phyloP scores from a whole-genome alignment of 2,797 vertebrate genomes.

The Brachyrhaphis roseni region DNA sequence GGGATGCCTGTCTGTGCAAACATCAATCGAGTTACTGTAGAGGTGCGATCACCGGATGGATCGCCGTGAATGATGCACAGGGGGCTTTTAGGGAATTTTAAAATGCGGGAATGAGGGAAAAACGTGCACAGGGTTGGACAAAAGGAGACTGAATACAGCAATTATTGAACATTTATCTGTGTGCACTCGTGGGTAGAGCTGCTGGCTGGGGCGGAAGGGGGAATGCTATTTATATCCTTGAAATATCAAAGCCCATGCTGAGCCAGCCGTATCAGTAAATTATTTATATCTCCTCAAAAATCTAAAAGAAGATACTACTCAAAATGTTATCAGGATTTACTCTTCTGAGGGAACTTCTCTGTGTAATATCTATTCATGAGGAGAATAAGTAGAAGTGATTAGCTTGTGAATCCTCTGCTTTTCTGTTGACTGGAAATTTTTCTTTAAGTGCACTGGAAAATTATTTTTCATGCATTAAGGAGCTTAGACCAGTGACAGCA shows the following conservation, averaged over 20 bases:
- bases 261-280: slow-evolving; percentile 50
- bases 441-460: slow-evolving; percentile 28
- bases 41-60: slow-evolving; percentile 49
- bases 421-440: slow-evolving; percentile 59
- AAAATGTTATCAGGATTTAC: slow-evolving; percentile 65
- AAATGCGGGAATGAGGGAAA: slow-evolving; percentile 15
- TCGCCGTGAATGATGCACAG: slow-evolving; percentile 50
- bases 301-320: slow-evolving; percentile 65
- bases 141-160: slow-evolving; percentile 18
- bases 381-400: slow-evolving; percentile 69
- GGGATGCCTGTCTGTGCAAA: slow-evolving; percentile 72
- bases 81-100: slow-evolving; percentile 44
- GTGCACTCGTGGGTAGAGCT: slow-evolving; percentile 11
- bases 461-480: slow-evolving; percentile 55
- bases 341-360: slow-evolving; percentile 50
- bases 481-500: slow-evolving; percentile 40
- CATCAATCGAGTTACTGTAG: slow-evolving; percentile 62
- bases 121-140: background rate
- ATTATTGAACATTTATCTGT: slow-evolving; percentile 16
- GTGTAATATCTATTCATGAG: slow-evolving; percentile 81
- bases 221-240: slow-evolving; percentile 24
- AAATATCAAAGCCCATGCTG: slow-evolving; percentile 44
- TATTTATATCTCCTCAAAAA: slow-evolving; percentile 60
- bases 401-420: slow-evolving; percentile 42
- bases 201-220: slow-evolving; percentile 18